These are phyloP conservation scores for Porites rus DNA, from an alignment of 92 coral and sea anemone genomes.

Conservation along the genomic window DNA sequence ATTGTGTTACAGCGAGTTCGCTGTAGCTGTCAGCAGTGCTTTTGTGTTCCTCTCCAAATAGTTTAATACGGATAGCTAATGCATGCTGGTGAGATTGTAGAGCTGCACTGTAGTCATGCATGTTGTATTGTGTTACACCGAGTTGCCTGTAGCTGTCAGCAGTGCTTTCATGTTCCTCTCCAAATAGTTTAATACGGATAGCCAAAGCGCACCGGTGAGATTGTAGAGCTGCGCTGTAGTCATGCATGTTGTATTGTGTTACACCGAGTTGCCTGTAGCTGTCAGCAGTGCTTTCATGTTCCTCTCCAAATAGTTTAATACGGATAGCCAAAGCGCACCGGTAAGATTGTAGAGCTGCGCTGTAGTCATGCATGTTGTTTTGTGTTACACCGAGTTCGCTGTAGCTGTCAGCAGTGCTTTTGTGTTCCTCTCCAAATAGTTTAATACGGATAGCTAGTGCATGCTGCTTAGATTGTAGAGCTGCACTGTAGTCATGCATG, in stretches of 20 bases:
- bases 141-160: conserved; percentile 19
- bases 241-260: not conserved
- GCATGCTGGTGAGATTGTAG: no score
- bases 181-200: not conserved
- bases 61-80: no score
- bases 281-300: conserved; percentile 21
- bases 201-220: not conserved
- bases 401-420: conserved; percentile 6
- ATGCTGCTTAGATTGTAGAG: not conserved
- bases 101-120: no score
- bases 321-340: conserved; percentile 7
- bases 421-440: conserved; percentile 15
- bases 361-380: not conserved
- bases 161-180: conserved; percentile 26
- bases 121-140: no score
- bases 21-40: no score
- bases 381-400: not conserved
- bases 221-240: not conserved
- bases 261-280: conserved; percentile 1
- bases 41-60: no score
- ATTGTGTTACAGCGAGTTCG: no score
- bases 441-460: not conserved
- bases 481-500: not conserved
- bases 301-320: not conserved
- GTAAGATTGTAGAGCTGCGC: not conserved